These are phyloP conservation scores for Dasypolia templi DNA, from an alignment of 2,888 invertebrate genomes.

Conservation along the genomic window DNA sequence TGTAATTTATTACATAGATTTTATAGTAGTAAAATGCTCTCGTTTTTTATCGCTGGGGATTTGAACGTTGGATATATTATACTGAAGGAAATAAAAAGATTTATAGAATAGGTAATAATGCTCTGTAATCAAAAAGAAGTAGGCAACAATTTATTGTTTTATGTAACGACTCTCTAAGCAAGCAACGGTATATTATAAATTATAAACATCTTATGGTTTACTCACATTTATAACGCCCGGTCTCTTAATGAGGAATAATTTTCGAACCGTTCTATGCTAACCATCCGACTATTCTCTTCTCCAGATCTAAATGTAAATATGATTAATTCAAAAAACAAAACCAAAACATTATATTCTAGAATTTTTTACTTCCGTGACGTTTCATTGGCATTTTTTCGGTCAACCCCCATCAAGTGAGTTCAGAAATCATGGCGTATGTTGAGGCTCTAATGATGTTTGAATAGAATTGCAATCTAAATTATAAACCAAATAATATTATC, in stretches of 20 bases:
- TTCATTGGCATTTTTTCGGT: neutral
- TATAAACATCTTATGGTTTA: neutral
- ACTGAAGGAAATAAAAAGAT: slow-evolving; percentile 60
- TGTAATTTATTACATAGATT: slow-evolving; percentile 63
- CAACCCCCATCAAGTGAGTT: neutral
- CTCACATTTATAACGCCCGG: neutral
- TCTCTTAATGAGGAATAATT: neutral
- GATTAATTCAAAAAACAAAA: neutral
- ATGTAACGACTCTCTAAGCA: neutral
- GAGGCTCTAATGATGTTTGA: slow-evolving; percentile 20
- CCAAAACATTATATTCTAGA: accelerated
- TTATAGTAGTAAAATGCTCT: slow-evolving; percentile 46
- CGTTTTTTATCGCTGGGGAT: slow-evolving; percentile 49
- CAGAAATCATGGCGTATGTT: slow-evolving; percentile 11
- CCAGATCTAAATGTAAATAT: no score
- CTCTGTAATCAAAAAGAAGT: slow-evolving; percentile 26
- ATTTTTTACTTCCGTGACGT: neutral
- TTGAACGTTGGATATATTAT: slow-evolving; percentile 16
- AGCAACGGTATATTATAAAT: neutral
- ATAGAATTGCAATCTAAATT: slow-evolving; percentile 40
- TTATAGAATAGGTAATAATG: slow-evolving; percentile 46
- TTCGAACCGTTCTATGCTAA: neutral
- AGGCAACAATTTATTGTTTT: slow-evolving; percentile 32
- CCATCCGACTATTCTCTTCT: neutral
- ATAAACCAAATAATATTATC: slow-evolving; percentile 51